These are phyloP conservation scores for Berghia stephanieae DNA, from an alignment of 1,140 invertebrate genomes.

Conservation along the genomic window DNA sequence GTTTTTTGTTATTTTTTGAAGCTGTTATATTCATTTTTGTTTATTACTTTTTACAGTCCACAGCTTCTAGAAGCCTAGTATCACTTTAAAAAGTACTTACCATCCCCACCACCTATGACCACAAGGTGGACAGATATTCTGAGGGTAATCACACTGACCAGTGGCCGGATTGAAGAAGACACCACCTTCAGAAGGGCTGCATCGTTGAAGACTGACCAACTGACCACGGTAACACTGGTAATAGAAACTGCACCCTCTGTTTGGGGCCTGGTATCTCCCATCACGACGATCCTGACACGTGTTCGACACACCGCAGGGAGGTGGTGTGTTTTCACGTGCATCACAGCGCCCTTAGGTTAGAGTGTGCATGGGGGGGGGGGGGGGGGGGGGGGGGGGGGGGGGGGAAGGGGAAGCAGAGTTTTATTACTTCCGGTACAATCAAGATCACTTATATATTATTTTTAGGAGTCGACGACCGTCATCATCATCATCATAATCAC, in stretches of 20 bases:
- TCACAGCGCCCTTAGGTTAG: conserved; percentile 35
- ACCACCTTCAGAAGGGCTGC: conserved; percentile 35
- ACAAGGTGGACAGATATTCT: conserved; percentile 47
- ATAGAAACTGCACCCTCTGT: conserved; percentile 41
- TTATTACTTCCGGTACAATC: too few relatives aligned
- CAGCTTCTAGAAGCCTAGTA: too few relatives aligned
- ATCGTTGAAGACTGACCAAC: conserved; percentile 35
- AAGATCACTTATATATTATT: too few relatives aligned
- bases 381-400: too few relatives aligned
- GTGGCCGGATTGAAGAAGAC: conserved; percentile 42
- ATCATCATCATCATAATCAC: too few relatives aligned
- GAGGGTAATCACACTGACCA: conserved; percentile 41
- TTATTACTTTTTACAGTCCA: too few relatives aligned
- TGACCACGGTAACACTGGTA: conserved; percentile 31
- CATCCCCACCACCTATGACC: conserved; percentile 47
- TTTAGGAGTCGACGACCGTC: too few relatives aligned
- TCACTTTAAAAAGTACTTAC: conserved; percentile 32
- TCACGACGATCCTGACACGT: conserved; percentile 32
- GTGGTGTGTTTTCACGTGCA: conserved; percentile 30
- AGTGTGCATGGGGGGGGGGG: too few relatives aligned
- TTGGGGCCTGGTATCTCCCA: conserved; percentile 36
- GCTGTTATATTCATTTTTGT: too few relatives aligned
- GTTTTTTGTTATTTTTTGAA: too few relatives aligned
- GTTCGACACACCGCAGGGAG: conserved; percentile 35
- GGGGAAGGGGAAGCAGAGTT: too few relatives aligned